Base-by-base conservation (phyloP, 1,140 invertebrate genomes). In the Drosophila leontia region DNA sequence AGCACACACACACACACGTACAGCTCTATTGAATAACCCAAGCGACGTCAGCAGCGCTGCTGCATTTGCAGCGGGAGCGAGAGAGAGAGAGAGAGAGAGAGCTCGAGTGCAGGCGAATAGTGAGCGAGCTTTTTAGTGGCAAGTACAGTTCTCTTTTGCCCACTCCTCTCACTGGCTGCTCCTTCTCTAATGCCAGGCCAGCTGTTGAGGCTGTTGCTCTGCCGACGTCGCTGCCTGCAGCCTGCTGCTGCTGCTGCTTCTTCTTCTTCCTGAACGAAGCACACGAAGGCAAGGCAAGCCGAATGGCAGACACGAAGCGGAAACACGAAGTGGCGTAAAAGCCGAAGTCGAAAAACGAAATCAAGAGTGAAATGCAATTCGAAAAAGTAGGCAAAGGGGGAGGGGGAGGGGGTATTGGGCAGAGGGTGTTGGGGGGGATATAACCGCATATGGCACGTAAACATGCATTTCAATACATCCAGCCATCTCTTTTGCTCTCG, bases 341-440 rank as follows among this genome's bases (percentile, higher is more conserved):
- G 34, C 44, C 65, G 65, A 72, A 57, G 71, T 55, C 35, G 35
- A 63, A 84, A 88, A 87, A 83, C 84, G 83, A 87, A 88, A 88
- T 71, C 78, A 88, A 88, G 84, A 88, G 84, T 88, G 84, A 88
- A 88, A 88, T 88, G 84, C 83, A 84, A 58, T 75, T 75, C 71
- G 64, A 65, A 61, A 59, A 63, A 48, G 17, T 15, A 32, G 12
- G 15, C 41, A 11, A 44, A 34, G 12, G 11, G 29, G 6, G 35
- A 15, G 42, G 11, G 1, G 26, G 11, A 3, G 7, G 37, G 48
- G 1, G 5, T 1, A 29, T 29, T 29, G 11, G 23, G 59, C 3
- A 11, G n/a, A 0, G 26, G 1, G 17, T 4, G 17, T 19, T 6
- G 45, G 45, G 45, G 44, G 45, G 45, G 12, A n/a, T 39, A 35